phyloP scores from a whole-genome alignment of 2,113 vertebrate genomes.

The Sebastes schlegelii region DNA sequence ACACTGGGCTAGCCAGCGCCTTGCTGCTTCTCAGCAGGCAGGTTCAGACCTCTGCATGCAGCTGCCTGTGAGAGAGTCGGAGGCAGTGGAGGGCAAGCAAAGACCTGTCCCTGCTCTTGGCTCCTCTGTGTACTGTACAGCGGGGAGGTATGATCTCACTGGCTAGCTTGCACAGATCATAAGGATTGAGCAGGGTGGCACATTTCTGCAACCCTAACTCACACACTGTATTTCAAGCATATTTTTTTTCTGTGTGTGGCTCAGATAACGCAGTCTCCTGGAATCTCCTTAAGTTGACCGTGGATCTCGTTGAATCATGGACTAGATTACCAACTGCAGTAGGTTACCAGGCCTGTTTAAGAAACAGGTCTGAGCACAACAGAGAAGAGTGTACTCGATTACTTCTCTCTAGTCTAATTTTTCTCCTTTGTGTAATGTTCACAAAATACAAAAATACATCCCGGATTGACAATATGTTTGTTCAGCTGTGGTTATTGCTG shows the following conservation, averaged over 20 bases:
- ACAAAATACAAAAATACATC: background rate
- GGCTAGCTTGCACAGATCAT: slow-evolving; percentile 30
- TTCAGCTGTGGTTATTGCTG: background rate
- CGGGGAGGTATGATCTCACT: slow-evolving; percentile 52
- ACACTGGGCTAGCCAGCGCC: slow-evolving; percentile 38
- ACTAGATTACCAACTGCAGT: slow-evolving; percentile 4
- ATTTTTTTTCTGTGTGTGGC: background rate
- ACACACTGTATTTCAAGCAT: background rate
- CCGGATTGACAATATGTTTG: background rate
- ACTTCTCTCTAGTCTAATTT: background rate
- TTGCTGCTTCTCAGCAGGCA: slow-evolving; percentile 70
- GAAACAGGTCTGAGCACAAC: slow-evolving; percentile 35
- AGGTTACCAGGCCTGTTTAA: slow-evolving; percentile 23
- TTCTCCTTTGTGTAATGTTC: background rate
- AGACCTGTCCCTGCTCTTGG: slow-evolving; percentile 73
- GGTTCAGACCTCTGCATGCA: slow-evolving; percentile 75
- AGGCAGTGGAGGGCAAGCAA: slow-evolving; percentile 75
- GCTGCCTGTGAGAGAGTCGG: slow-evolving; percentile 58
- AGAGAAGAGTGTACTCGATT: slow-evolving; percentile 5
- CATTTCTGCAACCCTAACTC: slow-evolving; percentile 16
- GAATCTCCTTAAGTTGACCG: background rate
- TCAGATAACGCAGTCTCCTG: background rate
- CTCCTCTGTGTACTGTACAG: slow-evolving; percentile 49
- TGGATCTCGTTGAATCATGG: background rate
- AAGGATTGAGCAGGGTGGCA: slow-evolving; percentile 9